Conservation (phyloP, 2,797 vertebrate species). For the Ctenochaetus hawaiiensis region DNA sequence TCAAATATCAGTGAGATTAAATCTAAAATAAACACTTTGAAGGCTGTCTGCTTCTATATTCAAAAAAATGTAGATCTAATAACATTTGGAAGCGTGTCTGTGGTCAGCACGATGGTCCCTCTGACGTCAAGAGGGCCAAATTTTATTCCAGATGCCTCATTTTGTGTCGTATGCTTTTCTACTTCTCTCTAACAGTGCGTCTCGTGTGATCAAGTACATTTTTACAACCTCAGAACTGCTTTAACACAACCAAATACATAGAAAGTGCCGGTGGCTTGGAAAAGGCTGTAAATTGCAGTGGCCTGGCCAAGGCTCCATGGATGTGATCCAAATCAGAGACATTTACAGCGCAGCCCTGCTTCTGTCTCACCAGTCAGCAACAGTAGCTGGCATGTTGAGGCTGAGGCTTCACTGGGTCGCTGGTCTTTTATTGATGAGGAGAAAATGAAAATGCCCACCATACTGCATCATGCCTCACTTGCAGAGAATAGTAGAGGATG, state of each 20-base stretch:
- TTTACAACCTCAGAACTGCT: conserved; percentile 50
- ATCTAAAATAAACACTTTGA: conserved; percentile 46
- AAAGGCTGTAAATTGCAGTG: conserved; percentile 32
- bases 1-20: conserved; percentile 27
- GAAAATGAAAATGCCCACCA: conserved; percentile 35
- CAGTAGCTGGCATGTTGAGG: conserved; percentile 50
- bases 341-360: conserved; percentile 21
- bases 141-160: conserved; percentile 26
- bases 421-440: conserved; percentile 41
- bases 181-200: conserved; percentile 25
- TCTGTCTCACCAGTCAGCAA: conserved; percentile 49
- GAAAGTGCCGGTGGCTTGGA: conserved; percentile 54
- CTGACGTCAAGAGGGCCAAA: conserved; percentile 42
- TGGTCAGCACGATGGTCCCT: conserved; percentile 35
- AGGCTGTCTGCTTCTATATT: conserved; percentile 19
- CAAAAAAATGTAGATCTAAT: conserved; percentile 19
- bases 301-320: conserved; percentile 31
- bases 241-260: conserved; percentile 65
- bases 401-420: conserved; percentile 39
- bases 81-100: conserved; percentile 36
- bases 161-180: conserved; percentile 42
- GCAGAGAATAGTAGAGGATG: conserved; percentile 46
- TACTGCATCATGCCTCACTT: conserved; percentile 47
- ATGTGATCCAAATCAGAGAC: conserved; percentile 44
- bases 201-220: conserved; percentile 48